phyloP scores from a whole-genome alignment of 2,113 vertebrate species.

The Chrysemys picta region DNA sequence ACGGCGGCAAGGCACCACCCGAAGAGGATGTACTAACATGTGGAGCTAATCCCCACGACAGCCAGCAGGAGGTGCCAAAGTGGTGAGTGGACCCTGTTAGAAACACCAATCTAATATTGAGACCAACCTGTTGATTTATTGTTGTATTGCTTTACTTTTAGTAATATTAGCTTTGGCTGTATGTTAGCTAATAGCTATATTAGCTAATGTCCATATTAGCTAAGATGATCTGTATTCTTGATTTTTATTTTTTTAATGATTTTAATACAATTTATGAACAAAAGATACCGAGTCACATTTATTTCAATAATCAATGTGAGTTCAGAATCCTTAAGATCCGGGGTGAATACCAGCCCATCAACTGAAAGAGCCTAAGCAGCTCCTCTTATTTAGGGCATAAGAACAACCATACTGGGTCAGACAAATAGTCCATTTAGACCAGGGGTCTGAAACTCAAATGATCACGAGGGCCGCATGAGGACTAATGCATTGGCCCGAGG shows the following conservation, averaged over 20 bases:
- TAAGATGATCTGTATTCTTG: not conserved
- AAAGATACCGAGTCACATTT: not conserved
- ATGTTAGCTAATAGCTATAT: too few species aligned
- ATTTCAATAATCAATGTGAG: not conserved
- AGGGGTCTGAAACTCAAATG: too few species aligned
- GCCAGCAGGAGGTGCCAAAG: too few species aligned
- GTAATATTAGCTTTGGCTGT: not conserved
- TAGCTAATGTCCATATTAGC: not conserved
- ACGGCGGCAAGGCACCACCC: too few species aligned
- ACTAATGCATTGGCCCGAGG: too few species aligned
- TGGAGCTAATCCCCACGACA: too few species aligned
- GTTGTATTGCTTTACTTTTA: not conserved
- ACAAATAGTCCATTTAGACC: too few species aligned
- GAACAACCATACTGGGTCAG: too few species aligned
- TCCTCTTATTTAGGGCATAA: not conserved
- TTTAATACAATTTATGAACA: not conserved
- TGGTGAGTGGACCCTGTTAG: too few species aligned
- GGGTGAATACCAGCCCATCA: not conserved
- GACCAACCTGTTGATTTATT: not conserved
- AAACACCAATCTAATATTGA: not conserved
- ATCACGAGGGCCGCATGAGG: too few species aligned
- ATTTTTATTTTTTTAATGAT: not conserved
- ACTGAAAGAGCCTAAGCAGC: not conserved
- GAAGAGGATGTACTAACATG: too few species aligned
- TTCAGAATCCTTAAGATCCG: not conserved